Evolutionary conservation across 2,888 invertebrate genomes (phyloP).

Genomic region (Agriopis aurantiaria): DNA sequence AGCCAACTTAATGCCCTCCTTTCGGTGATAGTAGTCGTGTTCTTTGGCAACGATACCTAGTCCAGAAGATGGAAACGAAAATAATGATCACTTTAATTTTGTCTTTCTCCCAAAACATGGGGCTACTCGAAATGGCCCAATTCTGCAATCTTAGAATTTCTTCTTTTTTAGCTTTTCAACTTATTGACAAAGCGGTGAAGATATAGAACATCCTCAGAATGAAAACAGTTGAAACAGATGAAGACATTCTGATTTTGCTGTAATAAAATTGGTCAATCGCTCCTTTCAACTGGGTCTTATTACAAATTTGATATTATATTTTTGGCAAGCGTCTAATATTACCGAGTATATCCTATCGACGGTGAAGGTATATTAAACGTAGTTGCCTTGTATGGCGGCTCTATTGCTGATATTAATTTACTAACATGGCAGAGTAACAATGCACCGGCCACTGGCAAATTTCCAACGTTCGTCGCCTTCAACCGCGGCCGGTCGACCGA

Average conservation of each 20-base stretch:
- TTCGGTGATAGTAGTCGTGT: conserved; percentile 25
- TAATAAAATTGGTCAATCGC: neutral
- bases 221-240: neutral
- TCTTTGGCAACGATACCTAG: conserved; percentile 28
- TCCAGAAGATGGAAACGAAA: conserved; percentile 26
- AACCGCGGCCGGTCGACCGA: conserved; percentile 47
- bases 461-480: conserved; percentile 65
- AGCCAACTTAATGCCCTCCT: conserved; percentile 31
- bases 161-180: neutral
- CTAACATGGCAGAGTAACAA: conserved; percentile 72
- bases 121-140: neutral
- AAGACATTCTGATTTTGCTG: neutral
- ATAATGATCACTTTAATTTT: conserved; percentile 30
- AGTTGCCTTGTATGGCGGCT: conserved; percentile 60
- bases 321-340: conserved; percentile 33
- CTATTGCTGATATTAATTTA: conserved; percentile 79
- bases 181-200: neutral
- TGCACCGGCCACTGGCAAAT: conserved; percentile 73
- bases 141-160: neutral
- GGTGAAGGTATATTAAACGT: conserved; percentile 46
- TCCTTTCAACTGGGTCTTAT: neutral
- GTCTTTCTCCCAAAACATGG: conserved; percentile 9
- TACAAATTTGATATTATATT: neutral
- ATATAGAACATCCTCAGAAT: neutral
- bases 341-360: conserved; percentile 23